Base-by-base conservation (phyloP, 2,888 invertebrate species). In the Melieria picta region DNA sequence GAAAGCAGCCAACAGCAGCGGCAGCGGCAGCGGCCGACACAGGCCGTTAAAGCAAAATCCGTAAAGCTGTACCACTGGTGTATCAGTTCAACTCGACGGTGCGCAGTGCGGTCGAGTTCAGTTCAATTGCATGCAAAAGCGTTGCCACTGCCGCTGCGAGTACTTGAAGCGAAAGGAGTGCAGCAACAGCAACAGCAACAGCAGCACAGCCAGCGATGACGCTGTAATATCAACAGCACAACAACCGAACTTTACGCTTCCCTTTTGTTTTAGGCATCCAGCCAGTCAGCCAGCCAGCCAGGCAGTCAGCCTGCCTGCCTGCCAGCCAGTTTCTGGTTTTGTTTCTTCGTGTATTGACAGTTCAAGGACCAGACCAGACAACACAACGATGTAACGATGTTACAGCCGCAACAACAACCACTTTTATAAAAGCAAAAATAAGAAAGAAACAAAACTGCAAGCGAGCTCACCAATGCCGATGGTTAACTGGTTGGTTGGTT, bases 341-440 rank as follows among this genome's bases (percentile, higher is more conserved):
- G 69, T 72, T 74, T 65, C 73, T 70, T 73, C 63, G 71, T 71
- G 75, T 79, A 78, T 78, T 79, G 79, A 81, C 83, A 80, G 83
- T 83, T 83, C 83, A 83, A 83, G 84, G 83, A 83, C 83, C 83
- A 83, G 82, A 70, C 73, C 67, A 69, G 75, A 65, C 74, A 72
- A 72, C 55, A 68, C 52, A 71, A 62, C 64, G 30, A 46, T 47
- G 74, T 62, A 67, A 70, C 70, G 70, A 60, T 68, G 72, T 72
- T 70, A 72, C 73, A 66, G 69, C 71, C 64, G 61, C 69, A 72
- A 64, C 72, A 67, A 62, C 72, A 72, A 58, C 64, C 55, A 45
- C 30, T 30, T 30, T 30, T 30, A 30, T 30, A 30, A 30, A 30
- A 30, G 30, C 30, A 30, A 30, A 30, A 16, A 16, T 1, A 16